Evolutionary conservation across 2,888 invertebrate genomes (phyloP).

Genomic region (Coelinius sp.): DNA sequence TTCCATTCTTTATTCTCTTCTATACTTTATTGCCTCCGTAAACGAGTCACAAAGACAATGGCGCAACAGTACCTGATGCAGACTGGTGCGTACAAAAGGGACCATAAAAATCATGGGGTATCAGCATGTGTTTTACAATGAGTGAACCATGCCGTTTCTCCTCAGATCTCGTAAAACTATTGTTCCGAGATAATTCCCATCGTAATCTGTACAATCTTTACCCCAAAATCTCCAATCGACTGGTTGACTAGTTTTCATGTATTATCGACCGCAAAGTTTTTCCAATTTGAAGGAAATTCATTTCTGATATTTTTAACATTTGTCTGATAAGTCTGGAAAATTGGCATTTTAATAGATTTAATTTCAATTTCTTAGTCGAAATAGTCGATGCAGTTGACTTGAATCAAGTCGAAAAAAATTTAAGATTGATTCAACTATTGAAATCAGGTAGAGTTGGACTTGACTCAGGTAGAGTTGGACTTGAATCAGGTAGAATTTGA

Average conservation of each 20-base stretch:
- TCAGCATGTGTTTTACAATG: constrained; percentile 22
- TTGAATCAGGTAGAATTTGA: too few species aligned
- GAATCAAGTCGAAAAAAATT: too few species aligned
- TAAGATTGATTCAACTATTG: too few species aligned
- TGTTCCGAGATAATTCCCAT: constrained; percentile 10
- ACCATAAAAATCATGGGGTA: constrained; percentile 3
- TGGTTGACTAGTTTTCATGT: not conserved
- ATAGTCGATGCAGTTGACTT: too few species aligned
- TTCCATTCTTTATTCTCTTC: not conserved
- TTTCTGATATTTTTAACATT: too few species aligned
- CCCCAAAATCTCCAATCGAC: not conserved
- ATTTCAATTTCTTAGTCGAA: too few species aligned
- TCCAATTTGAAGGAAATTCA: too few species aligned
- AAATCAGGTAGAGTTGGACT: too few species aligned
- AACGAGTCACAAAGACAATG: constrained; percentile 18
- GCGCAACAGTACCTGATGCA: not conserved
- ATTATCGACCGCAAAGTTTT: not conserved
- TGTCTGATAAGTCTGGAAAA: too few species aligned
- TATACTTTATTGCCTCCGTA: constrained; percentile 7
- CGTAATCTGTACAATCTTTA: not conserved
- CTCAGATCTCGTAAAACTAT: constrained; percentile 15
- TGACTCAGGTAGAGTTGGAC: too few species aligned
- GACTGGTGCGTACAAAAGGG: constrained; percentile 3
- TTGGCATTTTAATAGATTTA: too few species aligned
- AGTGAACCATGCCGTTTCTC: constrained; percentile 7